A percentile compares a stretch with the other conserved stretches of the same genome.
These are phyloP conservation scores for Bembecia ichneumoniformis DNA, from an alignment of 2,888 invertebrate genomes.

Conservation along the genomic window DNA sequence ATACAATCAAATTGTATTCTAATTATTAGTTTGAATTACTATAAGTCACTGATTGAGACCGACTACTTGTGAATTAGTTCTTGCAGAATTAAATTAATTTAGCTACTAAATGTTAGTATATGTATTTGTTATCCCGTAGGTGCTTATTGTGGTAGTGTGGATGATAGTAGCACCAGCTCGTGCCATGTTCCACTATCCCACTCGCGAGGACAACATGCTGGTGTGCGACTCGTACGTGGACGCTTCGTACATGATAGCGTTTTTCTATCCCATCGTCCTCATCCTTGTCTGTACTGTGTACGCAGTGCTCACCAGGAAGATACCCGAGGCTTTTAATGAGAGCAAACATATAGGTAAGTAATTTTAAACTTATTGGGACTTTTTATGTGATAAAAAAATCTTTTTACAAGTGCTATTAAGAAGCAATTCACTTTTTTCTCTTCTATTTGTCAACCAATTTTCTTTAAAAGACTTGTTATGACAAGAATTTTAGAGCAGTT, in stretches of 20 bases:
- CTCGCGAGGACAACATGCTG: constrained; percentile 91
- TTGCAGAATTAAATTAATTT: too few species aligned
- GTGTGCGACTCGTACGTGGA: constrained; percentile 94
- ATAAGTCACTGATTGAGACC: too few species aligned
- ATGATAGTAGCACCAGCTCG: constrained; percentile 91
- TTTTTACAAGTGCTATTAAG: too few species aligned
- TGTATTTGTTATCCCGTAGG: constrained; percentile 56
- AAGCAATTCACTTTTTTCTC: too few species aligned
- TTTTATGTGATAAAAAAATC: too few species aligned
- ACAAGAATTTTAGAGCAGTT: too few species aligned
- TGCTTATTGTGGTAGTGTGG: constrained; percentile 92
- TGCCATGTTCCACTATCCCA: constrained; percentile 92
- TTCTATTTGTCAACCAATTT: too few species aligned
- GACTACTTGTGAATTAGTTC: too few species aligned
- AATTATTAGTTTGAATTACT: too few species aligned
- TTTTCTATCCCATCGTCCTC: constrained; percentile 92
- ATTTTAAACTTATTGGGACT: background rate
- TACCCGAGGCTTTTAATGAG: constrained; percentile 99
- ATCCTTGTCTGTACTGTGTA: constrained; percentile 96
- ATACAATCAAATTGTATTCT: too few species aligned
- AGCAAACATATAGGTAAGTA: constrained; percentile 93
- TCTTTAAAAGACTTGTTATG: too few species aligned
- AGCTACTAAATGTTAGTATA: background rate
- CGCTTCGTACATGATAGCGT: constrained; percentile 94
- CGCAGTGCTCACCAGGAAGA: constrained; percentile 94